Evolutionary conservation across 35 echinoderm and acorn worm species (phyloP).

Genomic region (Heliocidaris erythrogramma): DNA sequence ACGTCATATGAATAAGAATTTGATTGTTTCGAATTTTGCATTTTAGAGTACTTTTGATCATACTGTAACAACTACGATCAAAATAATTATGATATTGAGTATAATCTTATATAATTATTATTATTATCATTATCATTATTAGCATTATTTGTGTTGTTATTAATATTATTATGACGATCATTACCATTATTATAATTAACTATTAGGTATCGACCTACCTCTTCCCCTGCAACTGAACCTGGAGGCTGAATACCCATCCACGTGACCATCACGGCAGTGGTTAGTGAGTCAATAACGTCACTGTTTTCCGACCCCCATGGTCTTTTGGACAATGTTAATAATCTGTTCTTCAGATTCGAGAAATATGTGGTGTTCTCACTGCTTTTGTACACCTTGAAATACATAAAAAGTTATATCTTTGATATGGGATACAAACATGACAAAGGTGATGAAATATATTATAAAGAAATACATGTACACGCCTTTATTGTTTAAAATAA

Average conservation of each 20-base stretch:
- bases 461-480: no score
- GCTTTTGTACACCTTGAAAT: not conserved
- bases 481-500: no score
- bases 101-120: not conserved
- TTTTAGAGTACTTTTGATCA: no score
- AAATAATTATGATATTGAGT: not conserved
- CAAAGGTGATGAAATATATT: no score
- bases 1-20: no score
- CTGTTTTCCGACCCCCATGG: not conserved
- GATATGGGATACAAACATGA: no score
- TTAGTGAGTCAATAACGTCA: not conserved
- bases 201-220: not conserved
- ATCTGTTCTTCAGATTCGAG: not conserved
- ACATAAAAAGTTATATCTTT: not conserved
- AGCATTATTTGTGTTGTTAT: no score
- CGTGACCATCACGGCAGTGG: not conserved
- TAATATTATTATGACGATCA: not conserved
- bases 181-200: no score
- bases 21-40: no score
- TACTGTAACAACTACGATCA: no score
- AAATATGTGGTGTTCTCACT: not conserved
- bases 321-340: not conserved
- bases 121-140: not conserved
- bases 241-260: not conserved
- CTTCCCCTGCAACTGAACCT: not conserved